These are phyloP conservation scores for Lophura nycthemera DNA, from an alignment of 2,113 vertebrate genomes.

Conservation along the genomic window DNA sequence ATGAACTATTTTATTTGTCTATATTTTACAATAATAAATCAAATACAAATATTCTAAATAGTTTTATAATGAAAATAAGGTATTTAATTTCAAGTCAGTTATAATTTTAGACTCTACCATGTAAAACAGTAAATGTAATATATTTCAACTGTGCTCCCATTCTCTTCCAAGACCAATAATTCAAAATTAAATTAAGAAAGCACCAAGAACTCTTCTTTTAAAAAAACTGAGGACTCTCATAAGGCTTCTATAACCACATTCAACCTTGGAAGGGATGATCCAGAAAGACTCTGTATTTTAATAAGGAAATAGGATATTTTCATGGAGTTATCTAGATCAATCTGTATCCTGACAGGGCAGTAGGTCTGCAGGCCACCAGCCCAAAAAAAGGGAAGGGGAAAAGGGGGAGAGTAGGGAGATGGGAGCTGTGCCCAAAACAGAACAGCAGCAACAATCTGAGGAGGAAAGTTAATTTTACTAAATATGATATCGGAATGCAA, in stretches of 20 bases:
- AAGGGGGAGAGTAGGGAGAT: too few relatives aligned
- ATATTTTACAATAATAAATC: not conserved
- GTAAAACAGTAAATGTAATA: not conserved
- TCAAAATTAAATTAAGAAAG: not conserved
- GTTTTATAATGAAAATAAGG: not conserved
- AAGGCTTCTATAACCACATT: not conserved
- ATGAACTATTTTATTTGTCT: accelerated
- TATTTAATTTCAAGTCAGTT: not conserved
- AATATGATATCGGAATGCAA: too few relatives aligned
- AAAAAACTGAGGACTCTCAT: not conserved
- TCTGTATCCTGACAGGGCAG: too few relatives aligned
- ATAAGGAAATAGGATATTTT: not conserved
- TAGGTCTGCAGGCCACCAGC: too few relatives aligned
- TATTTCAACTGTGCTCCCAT: accelerated
- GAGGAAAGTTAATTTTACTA: too few relatives aligned
- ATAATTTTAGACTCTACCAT: not conserved
- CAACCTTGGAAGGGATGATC: not conserved
- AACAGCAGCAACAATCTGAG: too few relatives aligned
- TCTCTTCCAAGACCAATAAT: not conserved
- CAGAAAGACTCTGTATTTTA: not conserved
- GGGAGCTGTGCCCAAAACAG: too few relatives aligned
- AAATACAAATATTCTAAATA: not conserved
- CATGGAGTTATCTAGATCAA: too few relatives aligned
- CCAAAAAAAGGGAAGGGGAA: too few relatives aligned
- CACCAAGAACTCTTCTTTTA: not conserved